Conservation (phyloP, 1,140 invertebrate genomes). For the Brachionus calyciflorus region DNA sequence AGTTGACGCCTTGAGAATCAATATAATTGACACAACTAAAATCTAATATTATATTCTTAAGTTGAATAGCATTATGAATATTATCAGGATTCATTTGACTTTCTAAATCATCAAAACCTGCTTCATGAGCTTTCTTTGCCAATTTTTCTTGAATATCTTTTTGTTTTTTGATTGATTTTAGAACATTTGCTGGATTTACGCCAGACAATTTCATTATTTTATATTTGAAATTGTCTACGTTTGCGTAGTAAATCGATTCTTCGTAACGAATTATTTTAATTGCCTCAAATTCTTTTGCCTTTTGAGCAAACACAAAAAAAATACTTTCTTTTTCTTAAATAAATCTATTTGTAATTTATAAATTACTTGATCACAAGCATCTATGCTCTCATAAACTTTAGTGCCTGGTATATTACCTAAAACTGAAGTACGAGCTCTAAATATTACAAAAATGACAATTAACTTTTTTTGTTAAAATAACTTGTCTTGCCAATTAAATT, state of each 20-base stretch:
- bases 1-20: constrained; percentile 42
- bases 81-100: background rate
- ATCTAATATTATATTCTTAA: constrained; percentile 42
- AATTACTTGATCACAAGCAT: constrained; percentile 33
- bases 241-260: constrained; percentile 39
- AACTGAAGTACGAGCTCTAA: constrained; percentile 32
- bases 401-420: constrained; percentile 47
- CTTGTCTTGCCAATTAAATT: too few relatives aligned
- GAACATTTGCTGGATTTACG: background rate
- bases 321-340: too few relatives aligned
- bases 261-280: constrained; percentile 46
- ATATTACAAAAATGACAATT: background rate
- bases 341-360: background rate
- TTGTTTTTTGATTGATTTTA: constrained; percentile 11
- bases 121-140: background rate
- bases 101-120: background rate
- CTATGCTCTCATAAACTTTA: constrained; percentile 44
- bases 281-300: constrained; percentile 43
- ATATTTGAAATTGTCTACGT: constrained; percentile 32
- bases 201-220: constrained; percentile 5
- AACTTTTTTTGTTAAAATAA: too few relatives aligned
- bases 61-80: background rate
- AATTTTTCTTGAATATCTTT: background rate
- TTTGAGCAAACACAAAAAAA: too few relatives aligned
- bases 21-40: constrained; percentile 45